Conservation (phyloP, 2,113 vertebrate genomes). For the Triplophysa dalaica region DNA sequence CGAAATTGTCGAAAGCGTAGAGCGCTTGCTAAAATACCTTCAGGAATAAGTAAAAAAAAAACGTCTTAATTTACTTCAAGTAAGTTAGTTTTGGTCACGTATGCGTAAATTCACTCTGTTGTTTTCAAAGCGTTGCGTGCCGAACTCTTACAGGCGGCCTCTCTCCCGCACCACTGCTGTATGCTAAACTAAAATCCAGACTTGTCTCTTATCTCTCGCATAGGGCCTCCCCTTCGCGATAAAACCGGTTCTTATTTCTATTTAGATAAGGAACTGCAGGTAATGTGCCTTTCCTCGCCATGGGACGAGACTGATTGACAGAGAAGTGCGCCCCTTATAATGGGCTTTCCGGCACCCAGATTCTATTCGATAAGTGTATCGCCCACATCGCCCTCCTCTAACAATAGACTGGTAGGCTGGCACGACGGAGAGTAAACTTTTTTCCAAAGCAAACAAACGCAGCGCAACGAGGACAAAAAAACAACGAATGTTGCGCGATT, state of each 20-base stretch:
- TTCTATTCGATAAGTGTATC: conserved; percentile 70
- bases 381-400: conserved; percentile 67
- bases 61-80: background rate
- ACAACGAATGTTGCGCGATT: conserved; percentile 55
- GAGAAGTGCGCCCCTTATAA: conserved; percentile 73
- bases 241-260: conserved; percentile 83
- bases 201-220: conserved; percentile 76
- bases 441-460: conserved; percentile 70
- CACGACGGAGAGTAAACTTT: conserved; percentile 63
- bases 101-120: conserved; percentile 13
- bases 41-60: background rate
- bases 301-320: conserved; percentile 77
- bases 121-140: conserved; percentile 52
- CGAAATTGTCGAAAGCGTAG: background rate
- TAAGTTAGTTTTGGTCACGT: background rate
- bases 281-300: conserved; percentile 74
- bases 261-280: conserved; percentile 83
- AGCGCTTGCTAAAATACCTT: background rate
- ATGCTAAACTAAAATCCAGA: conserved; percentile 58
- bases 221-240: conserved; percentile 80
- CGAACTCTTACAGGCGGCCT: conserved; percentile 57
- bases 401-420: conserved; percentile 70
- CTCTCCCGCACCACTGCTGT: conserved; percentile 64
- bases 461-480: conserved; percentile 73
- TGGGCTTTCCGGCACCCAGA: conserved; percentile 75